phyloP scores from a whole-genome alignment of 2,888 invertebrate genomes.

The Parnassius orleans region DNA sequence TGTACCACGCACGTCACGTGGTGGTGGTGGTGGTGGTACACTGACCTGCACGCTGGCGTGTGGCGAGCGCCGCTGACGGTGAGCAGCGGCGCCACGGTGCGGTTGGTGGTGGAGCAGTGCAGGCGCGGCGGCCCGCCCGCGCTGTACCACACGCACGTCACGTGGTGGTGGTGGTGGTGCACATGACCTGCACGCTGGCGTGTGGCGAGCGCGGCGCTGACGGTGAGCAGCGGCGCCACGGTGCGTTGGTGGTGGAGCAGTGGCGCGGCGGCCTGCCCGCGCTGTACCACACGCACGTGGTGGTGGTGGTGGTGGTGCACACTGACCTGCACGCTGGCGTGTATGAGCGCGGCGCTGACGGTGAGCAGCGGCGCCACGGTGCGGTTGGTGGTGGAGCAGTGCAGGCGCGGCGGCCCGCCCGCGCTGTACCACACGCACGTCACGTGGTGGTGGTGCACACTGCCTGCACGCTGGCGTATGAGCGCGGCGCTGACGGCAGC shows the following conservation, averaged over 20 bases:
- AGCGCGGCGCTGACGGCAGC: slow-evolving; percentile 1
- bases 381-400: slow-evolving; percentile 1
- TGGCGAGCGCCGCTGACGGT: neutral
- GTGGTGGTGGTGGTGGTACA: neutral
- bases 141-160: neutral
- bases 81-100: slow-evolving; percentile 5
- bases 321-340: slow-evolving; percentile 1
- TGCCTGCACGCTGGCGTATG: neutral
- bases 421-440: neutral
- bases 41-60: slow-evolving; percentile 1
- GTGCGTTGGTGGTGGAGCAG: slow-evolving; percentile 2
- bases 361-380: slow-evolving; percentile 2
- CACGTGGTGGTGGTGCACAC: neutral
- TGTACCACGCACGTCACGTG: neutral
- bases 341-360: slow-evolving; percentile 1
- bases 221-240: slow-evolving; percentile 2
- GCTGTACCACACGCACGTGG: neutral
- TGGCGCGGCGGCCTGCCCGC: neutral
- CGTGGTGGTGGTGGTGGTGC: neutral
- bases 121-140: slow-evolving; percentile 37
- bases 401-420: neutral
- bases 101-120: slow-evolving; percentile 66
- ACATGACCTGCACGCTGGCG: neutral
- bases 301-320: no score
- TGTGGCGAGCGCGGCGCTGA: neutral